Conservation (phyloP, 2,888 invertebrate genomes). For the Camponotus fellah region DNA sequence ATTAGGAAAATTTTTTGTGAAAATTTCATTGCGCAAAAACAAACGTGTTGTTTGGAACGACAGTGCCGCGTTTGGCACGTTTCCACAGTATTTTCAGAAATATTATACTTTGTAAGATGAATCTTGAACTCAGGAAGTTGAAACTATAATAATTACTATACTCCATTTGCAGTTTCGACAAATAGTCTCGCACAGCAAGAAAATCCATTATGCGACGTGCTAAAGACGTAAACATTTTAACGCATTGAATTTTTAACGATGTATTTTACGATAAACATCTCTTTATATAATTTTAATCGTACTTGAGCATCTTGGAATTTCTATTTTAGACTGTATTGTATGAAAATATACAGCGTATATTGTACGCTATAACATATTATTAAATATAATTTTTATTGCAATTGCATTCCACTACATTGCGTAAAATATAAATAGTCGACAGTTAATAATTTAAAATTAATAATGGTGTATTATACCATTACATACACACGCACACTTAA, state of each 20-base stretch:
- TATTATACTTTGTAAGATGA: slow-evolving; percentile 14
- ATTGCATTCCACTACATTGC: background rate
- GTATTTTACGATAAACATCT: slow-evolving; percentile 8
- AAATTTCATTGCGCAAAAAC: slow-evolving; percentile 29
- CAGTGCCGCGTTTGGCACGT: slow-evolving; percentile 31
- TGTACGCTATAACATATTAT: background rate
- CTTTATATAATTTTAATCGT: slow-evolving; percentile 5
- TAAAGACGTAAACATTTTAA: slow-evolving; percentile 44
- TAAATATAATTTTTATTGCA: background rate
- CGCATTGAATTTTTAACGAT: slow-evolving; percentile 9
- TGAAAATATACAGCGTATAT: too few species aligned
- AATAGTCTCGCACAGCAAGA: slow-evolving; percentile 34
- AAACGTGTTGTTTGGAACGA: slow-evolving; percentile 30
- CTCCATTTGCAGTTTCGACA: background rate
- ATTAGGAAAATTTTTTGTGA: slow-evolving; percentile 14
- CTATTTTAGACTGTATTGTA: background rate
- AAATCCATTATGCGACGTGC: slow-evolving; percentile 44
- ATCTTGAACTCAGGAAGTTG: slow-evolving; percentile 1
- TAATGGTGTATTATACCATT: background rate
- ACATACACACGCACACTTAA: background rate
- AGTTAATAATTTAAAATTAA: background rate
- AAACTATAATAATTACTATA: slow-evolving; percentile 28
- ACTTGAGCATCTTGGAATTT: background rate
- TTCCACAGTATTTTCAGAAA: slow-evolving; percentile 42
- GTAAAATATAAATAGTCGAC: background rate